A percentile compares a stretch with the other conserved stretches of the same genome.
phyloP scores from a whole-genome alignment of 2,113 vertebrate species.

The Columba livia region DNA sequence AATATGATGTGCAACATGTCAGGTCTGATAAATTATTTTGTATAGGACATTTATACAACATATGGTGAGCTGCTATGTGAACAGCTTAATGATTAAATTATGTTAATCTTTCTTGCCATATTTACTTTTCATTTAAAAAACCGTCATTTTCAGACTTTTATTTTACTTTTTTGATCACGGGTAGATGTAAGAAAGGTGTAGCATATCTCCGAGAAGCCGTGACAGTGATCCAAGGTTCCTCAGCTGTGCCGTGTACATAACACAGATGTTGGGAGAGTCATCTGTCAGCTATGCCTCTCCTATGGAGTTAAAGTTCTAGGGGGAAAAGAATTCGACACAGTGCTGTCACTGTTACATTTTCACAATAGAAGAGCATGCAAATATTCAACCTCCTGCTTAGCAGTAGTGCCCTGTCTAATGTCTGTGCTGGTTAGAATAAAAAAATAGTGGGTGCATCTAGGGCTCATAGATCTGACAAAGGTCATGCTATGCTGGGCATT shows the following conservation, averaged over 20 bases:
- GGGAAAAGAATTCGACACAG: conserved; percentile 99
- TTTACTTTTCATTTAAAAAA: conserved; percentile 68
- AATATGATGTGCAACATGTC: conserved; percentile 77
- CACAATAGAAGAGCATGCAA: conserved; percentile 98
- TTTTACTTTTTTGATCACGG: conserved; percentile 18
- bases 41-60: conserved; percentile 78
- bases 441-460: conserved; percentile 82
- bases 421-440: conserved; percentile 88
- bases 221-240: conserved; percentile 89
- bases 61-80: conserved; percentile 76
- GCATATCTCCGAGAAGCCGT: conserved; percentile 75
- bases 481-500: conserved; percentile 92
- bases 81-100: conserved; percentile 80
- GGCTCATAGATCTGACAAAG: conserved; percentile 90
- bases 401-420: conserved; percentile 89
- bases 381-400: conserved; percentile 90
- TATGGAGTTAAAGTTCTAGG: conserved; percentile 91
- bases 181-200: conserved; percentile 67
- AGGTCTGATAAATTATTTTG: conserved; percentile 80
- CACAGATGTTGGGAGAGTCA: conserved; percentile 99
- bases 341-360: conserved; percentile 98
- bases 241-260: conserved; percentile 96
- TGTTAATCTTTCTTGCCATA: conserved; percentile 74
- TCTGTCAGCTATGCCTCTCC: conserved; percentile 99
- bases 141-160: conserved; percentile 38